Conservation (phyloP, 2,113 vertebrate species). For the western clawed frog (Xenopus tropicalis) region UCB_Xtro_10.0 CM004450.2:9242501-9243000, state of each 20-base stretch:
- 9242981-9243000: too few relatives aligned
- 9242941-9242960: too few relatives aligned
- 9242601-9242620: neutral
- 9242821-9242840: neutral
- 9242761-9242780: constrained; percentile 29
- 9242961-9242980: too few relatives aligned
- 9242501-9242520: too few relatives aligned
- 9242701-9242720: accelerated
- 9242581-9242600: neutral
- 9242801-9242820: neutral
- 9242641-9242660: neutral
- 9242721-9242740: constrained; percentile 28
- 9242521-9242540: too few relatives aligned
- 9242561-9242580: too few relatives aligned
- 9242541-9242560: too few relatives aligned
- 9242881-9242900: neutral
- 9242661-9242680: accelerated
- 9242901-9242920: neutral
- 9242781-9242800: neutral
- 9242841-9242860: too few relatives aligned
- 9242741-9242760: constrained; percentile 6
- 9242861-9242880: neutral
- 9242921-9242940: too few relatives aligned
- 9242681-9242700: neutral
- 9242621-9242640: neutral